phyloP scores from a whole-genome alignment of 2,888 invertebrate species.

The Strigamia maritima region DNA sequence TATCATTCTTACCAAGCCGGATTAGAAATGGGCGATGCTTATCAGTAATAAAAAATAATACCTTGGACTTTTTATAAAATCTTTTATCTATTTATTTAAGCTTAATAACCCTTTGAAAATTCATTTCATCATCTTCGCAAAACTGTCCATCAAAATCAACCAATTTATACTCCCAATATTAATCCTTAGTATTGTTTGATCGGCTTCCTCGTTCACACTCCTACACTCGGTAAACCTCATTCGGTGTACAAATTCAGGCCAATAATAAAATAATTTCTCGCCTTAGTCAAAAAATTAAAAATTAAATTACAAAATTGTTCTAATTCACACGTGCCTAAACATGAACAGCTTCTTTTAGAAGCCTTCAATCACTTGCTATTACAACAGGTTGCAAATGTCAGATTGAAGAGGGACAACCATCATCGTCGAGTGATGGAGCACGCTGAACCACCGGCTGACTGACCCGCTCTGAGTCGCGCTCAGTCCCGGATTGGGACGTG shows the following conservation, averaged over 20 bases:
- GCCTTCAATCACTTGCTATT: background rate
- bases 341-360: background rate
- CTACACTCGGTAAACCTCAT: background rate
- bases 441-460: background rate
- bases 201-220: background rate
- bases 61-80: background rate
- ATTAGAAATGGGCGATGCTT: slow-evolving; percentile 10
- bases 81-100: background rate
- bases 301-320: background rate
- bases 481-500: background rate
- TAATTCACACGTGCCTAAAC: background rate
- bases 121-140: background rate
- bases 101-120: background rate
- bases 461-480: background rate
- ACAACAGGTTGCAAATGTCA: slow-evolving; percentile 15
- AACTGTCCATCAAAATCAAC: background rate
- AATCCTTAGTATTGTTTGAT: background rate
- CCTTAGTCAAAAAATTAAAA: background rate
- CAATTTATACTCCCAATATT: no score
- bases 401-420: background rate
- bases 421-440: background rate
- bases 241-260: background rate
- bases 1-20: slow-evolving; percentile 10
- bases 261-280: slow-evolving; percentile 9
- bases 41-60: slow-evolving; percentile 5